Base-by-base conservation (phyloP, 2,113 vertebrate genomes). In the Brachyhypopomus occidentalis region DNA sequence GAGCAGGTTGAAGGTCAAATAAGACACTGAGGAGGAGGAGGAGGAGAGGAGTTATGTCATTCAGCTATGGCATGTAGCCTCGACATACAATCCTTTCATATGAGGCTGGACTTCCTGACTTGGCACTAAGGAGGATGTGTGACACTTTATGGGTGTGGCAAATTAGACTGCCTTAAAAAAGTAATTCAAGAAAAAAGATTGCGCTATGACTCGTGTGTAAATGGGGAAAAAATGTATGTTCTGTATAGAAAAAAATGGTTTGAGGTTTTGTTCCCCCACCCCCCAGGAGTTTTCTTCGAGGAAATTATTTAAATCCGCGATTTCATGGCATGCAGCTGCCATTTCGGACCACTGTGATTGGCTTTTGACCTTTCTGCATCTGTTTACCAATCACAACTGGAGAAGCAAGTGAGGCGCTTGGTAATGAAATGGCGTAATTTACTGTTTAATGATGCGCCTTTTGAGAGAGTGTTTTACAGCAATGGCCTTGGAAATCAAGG, bases 231-330 rank as follows among this genome's bases (percentile, higher is more conserved):
- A 79, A 79, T 88, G 85, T 91, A 88, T 92, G 91, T 92, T 89
- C 86, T 92, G 91, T 93, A 91, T 84, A 93, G 89, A 88, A 0
- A 87, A 72, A 83, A 87, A 81, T 88, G 83, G 73, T 89, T 88
- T 83, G 45, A 84, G 83, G 88, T 86, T 90, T 69, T 84, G 45
- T 52, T 12, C 3, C 45, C 45, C 45, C 45, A 5, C 84, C 89
- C 45, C 84, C 90, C 89, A 84, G 88, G 56, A 83, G 84, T 91
- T 88, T 87, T 8, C 86, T 83, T 79, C 78, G 81, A 71, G 27
- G 27, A 83, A n/a, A n/a, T n/a, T 84, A n/a, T 86, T 88, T 75
- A 72, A 83, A 55, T 22, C 19, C 11, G 14, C 66, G 85, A 89
- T 86, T 81, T 75, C n/a, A 84, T 85, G 89, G 89, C 89, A 91